phyloP scores from a whole-genome alignment of 2,113 vertebrate genomes.

The Tragelaphus strepsiceros region DNA sequence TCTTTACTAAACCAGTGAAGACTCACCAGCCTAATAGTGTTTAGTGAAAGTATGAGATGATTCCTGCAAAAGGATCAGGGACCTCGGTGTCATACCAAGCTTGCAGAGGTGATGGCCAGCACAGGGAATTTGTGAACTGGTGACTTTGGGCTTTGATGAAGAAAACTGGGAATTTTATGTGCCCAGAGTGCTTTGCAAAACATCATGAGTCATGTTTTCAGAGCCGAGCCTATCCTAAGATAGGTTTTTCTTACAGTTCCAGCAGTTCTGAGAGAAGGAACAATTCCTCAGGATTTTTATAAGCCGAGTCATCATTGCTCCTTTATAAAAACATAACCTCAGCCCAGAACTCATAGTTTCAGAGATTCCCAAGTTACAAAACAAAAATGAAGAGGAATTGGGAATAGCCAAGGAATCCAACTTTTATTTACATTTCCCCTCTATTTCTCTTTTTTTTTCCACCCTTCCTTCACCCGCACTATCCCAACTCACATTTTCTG shows the following conservation, averaged over 20 bases:
- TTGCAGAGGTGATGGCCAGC: neutral
- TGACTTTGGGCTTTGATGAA: conserved; percentile 8
- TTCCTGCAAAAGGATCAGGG: conserved; percentile 3
- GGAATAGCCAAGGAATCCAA: neutral
- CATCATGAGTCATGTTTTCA: conserved; percentile 13
- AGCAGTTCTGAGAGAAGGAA: neutral
- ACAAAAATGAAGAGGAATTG: neutral
- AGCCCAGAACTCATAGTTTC: neutral
- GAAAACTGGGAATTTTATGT: neutral
- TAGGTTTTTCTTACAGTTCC: neutral
- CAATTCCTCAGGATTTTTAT: neutral
- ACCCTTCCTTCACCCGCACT: neutral
- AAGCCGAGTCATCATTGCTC: neutral
- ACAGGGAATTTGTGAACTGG: neutral
- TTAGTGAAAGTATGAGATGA: neutral
- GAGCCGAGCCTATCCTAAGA: neutral
- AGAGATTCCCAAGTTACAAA: neutral
- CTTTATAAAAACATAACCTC: neutral
- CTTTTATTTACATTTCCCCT: neutral
- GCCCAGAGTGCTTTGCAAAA: neutral
- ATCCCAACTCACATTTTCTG: neutral
- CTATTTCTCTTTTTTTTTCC: neutral
- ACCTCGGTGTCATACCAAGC: neutral
- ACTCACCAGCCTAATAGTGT: conserved; percentile 36
- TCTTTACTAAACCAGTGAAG: conserved; percentile 18